Evolutionary conservation across 2,888 invertebrate genomes (phyloP), one percentile per base, ranked within the genome.

Genomic region (Artemia sinica): DNA sequence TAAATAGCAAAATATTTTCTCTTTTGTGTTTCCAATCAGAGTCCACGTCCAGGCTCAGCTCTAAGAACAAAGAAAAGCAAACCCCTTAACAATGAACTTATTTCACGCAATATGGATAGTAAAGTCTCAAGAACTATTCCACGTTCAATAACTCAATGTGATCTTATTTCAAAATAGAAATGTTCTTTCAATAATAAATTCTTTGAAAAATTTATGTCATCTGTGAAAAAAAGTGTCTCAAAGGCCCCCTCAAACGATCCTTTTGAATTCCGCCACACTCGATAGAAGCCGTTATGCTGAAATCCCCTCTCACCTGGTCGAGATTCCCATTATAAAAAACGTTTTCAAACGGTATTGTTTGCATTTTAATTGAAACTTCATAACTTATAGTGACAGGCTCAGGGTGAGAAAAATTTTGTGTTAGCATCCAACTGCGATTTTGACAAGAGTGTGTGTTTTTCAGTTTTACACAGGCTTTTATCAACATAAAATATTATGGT

Each of bases 361-460:
- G 58, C 58, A 58, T 58, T 58, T 58, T 58, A 58, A 58, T 58
- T 58, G 58, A 58, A 58, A 58, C 58, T 58, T 58, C 58, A 58
- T 58, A 58, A 58, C 58, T 58, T 58, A 58, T 18, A 58, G 58
- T 58, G 58, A 58, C 58, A 58, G 58, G 58, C 58, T 18, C 18
- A 58, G 58, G 58, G 58, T 58, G 58, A 58, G 58, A 58, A 58
- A 58, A 58, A 58, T 18, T 18, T 18, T 58, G 58, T 18, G 58
- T 58, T 58, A 18, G 58, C 8, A 58, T 9, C 58, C 58, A 58
- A 9, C 58, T 14, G 58, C 58, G 58, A 58, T 58, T 58, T 58
- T 58, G 58, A 58, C 58, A 58, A 18, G 58, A n/a, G 58, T 58
- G 58, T 58, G 58, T 58, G 58, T 58, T 58, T 28, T 58, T 58